A percentile compares a stretch with the other conserved stretches of the same genome.
Conservation (phyloP, 2,888 invertebrate genomes). For the Lagria hirta region DNA sequence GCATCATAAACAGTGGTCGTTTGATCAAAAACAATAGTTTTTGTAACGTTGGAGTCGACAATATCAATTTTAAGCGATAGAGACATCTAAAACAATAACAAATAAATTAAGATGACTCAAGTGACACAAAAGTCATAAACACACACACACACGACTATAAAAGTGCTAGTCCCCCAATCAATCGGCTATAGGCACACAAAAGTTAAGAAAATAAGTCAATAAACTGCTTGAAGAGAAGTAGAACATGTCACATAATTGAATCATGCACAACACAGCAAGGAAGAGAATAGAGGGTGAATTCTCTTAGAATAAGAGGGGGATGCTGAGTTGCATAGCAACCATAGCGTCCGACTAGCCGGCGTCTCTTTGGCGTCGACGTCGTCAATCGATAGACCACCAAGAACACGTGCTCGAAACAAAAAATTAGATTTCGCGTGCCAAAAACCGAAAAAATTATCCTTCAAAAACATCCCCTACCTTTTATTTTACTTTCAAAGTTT, state of each 20-base stretch:
- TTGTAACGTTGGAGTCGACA: conserved; percentile 83
- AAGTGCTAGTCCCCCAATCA: conserved; percentile 20
- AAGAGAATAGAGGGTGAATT: conserved; percentile 35
- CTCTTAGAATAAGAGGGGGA: conserved; percentile 44
- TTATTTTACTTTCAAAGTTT: conserved; percentile 3
- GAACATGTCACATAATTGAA: conserved; percentile 54
- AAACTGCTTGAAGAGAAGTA: conserved; percentile 46
- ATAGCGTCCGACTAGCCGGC: conserved; percentile 50
- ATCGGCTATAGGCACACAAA: conserved; percentile 25
- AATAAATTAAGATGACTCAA: not conserved
- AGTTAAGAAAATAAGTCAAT: conserved; percentile 50
- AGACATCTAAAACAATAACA: conserved; percentile 43
- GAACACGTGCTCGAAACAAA: conserved; percentile 29
- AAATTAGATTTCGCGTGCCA: conserved; percentile 18
- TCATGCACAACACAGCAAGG: conserved; percentile 43
- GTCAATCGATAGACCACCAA: conserved; percentile 42
- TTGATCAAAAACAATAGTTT: conserved; percentile 98
- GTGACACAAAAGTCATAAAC: conserved; percentile 3
- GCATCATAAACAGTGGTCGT: conserved; percentile 94
- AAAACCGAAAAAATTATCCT: too few relatives aligned
- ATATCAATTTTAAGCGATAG: conserved; percentile 84
- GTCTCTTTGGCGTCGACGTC: conserved; percentile 53
- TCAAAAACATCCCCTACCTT: conserved; percentile 1
- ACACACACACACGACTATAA: conserved; percentile 10
- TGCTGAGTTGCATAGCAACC: conserved; percentile 52